phyloP scores from a whole-genome alignment of 2,797 vertebrate genomes.

The Pogoniulus pusillus region DNA sequence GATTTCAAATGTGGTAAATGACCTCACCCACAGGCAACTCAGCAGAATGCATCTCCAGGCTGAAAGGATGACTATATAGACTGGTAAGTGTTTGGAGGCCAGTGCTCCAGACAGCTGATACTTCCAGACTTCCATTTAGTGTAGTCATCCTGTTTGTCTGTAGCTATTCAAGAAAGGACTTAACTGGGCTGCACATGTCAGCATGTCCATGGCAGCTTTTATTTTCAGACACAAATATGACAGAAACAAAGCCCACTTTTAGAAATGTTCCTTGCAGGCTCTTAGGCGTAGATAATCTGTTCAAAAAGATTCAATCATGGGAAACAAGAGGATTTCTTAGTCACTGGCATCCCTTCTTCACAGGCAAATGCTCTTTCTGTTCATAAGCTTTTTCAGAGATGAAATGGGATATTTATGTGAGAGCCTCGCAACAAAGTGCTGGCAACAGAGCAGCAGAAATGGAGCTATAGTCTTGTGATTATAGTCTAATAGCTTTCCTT shows the following conservation, averaged over 20 bases:
- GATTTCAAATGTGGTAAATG: neutral
- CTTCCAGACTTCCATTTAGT: neutral
- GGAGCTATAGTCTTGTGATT: neutral
- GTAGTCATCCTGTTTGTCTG: neutral
- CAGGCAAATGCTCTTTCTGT: neutral
- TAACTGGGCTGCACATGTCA: too few relatives aligned
- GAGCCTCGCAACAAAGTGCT: neutral
- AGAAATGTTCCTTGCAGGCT: neutral
- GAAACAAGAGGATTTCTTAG: neutral
- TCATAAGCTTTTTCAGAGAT: neutral
- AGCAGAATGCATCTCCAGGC: neutral
- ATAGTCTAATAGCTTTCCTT: slow-evolving; percentile 22
- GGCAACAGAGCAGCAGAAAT: neutral
- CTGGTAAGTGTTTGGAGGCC: neutral
- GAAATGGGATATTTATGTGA: neutral
- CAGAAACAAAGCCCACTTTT: neutral
- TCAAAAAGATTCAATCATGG: neutral
- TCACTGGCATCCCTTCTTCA: neutral
- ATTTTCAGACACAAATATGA: neutral
- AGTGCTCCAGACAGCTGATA: neutral
- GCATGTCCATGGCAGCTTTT: neutral
- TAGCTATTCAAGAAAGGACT: neutral
- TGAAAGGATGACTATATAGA: neutral
- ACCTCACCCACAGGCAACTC: neutral
- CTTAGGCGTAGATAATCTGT: neutral